Evolutionary conservation across 2,888 invertebrate species (phyloP), one percentile per base, ranked within the genome.

Genomic region (Leucophenga montana): DNA sequence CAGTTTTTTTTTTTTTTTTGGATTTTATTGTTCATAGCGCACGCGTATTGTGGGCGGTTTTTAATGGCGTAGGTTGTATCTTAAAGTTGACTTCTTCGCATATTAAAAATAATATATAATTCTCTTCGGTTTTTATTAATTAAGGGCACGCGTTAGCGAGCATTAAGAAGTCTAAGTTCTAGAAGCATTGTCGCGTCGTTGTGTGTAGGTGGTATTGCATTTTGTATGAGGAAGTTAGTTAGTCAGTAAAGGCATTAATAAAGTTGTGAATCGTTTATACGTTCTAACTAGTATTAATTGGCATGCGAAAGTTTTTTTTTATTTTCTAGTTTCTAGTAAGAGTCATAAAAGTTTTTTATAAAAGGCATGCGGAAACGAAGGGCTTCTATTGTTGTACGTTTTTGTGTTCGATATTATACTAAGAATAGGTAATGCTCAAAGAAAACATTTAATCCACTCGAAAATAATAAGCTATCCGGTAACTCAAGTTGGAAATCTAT

Each of bases 61-160:
- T 64, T 64, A 64, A 64, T 64, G 22, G 62, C 22, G 62, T 64
- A 46, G 62, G 62, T 22, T 22, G 61, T n/a, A n/a, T n/a, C n/a
- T n/a, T n/a, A n/a, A n/a, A n/a, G n/a, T 22, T 18, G 39, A 11
- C 9, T 33, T 16, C 18, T 11, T 22, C 56, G 56, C 27, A 27
- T 56, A 56, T 44, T 56, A 56, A 39, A 39, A 39, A 39, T 16
- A 22, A 6, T 62, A 18, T 64, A n/a, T 64, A 14, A 18, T 64
- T n/a, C 9, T 64, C 20, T n/a, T 64, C 44, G 57, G 13, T n/a
- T n/a, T 33, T 31, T 61, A 14, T 46, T 64, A 64, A 64, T 64
- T 64, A 64, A 64, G 62, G 62, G 62, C 62, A 64, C 46, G 48
- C 62, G 62, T 61, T 39, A 39, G 61, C 16, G 39, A 39, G 61